Percentiles rank a stretch among this genome's conserved stretches.
Evolutionary conservation across 2,888 invertebrate genomes (phyloP).

Genomic region (Chaitophorus viminalis): DNA sequence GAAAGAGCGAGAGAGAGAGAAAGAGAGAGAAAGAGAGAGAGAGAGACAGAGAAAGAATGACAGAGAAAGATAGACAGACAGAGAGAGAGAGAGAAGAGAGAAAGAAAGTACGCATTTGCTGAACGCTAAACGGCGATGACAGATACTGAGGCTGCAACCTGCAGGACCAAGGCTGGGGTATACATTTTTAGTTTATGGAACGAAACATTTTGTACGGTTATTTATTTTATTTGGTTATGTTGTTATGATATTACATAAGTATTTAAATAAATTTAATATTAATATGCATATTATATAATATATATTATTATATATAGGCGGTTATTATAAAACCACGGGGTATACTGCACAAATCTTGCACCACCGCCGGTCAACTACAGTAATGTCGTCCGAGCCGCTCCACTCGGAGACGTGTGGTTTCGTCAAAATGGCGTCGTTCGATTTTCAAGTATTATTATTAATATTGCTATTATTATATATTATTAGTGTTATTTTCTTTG

Average conservation of each 20-base stretch:
- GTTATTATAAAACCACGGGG: not conserved
- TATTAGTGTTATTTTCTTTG: not conserved
- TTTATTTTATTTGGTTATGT: not conserved
- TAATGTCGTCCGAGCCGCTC: not conserved
- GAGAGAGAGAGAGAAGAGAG: no score
- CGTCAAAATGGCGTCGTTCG: not conserved
- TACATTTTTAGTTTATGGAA: no score
- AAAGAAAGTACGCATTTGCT: no score
- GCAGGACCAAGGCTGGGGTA: no score
- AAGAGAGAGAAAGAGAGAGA: no score
- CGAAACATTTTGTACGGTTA: no score
- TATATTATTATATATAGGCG: not conserved
- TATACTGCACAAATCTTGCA: not conserved
- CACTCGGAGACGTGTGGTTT: not conserved
- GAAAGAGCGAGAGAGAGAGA: not conserved
- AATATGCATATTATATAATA: no score
- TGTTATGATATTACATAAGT: not conserved
- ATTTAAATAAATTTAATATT: not conserved
- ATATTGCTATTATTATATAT: not conserved
- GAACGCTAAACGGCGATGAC: no score
- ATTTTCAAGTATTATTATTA: not conserved
- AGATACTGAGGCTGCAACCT: no score
- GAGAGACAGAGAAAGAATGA: not conserved
- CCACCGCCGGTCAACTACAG: not conserved
- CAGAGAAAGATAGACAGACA: no score